Conservation (phyloP, 1,140 invertebrate genomes). For the Tetraneura akinire region DNA sequence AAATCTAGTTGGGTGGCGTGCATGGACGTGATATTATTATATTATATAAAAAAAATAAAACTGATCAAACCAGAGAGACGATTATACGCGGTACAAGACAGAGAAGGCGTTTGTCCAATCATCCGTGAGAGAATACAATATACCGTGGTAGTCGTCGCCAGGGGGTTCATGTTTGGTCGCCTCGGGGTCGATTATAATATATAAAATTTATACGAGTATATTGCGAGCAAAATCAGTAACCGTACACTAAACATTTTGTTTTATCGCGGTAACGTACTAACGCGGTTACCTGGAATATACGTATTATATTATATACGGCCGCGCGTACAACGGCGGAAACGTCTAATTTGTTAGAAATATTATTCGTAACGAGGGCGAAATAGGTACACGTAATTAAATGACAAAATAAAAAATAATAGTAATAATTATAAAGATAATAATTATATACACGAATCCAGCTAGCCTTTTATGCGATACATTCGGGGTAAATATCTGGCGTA, state of each 20-base stretch:
- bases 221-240: slow-evolving; percentile 8
- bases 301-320: not conserved
- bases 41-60: not conserved
- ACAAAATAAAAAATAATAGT: no score
- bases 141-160: no score
- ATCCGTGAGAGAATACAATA: not conserved
- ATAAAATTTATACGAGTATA: no score
- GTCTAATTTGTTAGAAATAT: slow-evolving; percentile 2
- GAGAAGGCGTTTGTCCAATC: not conserved
- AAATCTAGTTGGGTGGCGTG: not conserved
- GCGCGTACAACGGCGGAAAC: not conserved
- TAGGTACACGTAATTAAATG: no score
- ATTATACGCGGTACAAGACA: not conserved
- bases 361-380: no score
- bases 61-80: not conserved
- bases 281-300: not conserved
- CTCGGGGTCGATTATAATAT: slow-evolving; percentile 4
- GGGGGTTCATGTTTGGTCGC: not conserved
- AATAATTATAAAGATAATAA: no score
- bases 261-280: not conserved
- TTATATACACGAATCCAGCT: no score
- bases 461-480: no score
- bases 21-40: slow-evolving; percentile 1
- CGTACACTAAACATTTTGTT: not conserved
- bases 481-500: no score